Evolutionary conservation across 2,888 invertebrate genomes (phyloP).

Genomic region (Cephus runcator): DNA sequence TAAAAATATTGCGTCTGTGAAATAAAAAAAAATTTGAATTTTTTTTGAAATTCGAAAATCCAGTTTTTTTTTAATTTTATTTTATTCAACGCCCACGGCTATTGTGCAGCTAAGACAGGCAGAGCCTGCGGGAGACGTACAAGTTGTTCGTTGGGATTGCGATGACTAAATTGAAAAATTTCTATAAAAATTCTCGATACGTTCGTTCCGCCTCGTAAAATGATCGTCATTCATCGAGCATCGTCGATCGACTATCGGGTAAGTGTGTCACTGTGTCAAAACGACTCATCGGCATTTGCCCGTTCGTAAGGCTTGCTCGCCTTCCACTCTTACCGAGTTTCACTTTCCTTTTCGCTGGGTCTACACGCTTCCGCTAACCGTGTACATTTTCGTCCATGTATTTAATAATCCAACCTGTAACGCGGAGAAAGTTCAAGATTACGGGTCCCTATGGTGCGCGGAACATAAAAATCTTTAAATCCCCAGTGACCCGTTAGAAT

Average conservation of each 20-base stretch:
- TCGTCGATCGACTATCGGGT: background rate
- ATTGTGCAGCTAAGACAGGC: too few relatives aligned
- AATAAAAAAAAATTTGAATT: background rate
- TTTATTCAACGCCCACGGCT: too few relatives aligned
- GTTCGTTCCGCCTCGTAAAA: background rate
- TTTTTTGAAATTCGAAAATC: too few relatives aligned
- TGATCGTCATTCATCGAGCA: background rate
- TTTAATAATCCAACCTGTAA: background rate
- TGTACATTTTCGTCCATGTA: slow-evolving; percentile 2
- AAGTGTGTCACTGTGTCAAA: slow-evolving; percentile 21
- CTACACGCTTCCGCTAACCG: slow-evolving; percentile 4
- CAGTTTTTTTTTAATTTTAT: too few relatives aligned
- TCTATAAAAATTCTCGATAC: background rate
- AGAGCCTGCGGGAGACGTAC: background rate
- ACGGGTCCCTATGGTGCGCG: background rate
- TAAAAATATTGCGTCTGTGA: background rate
- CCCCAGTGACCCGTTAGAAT: background rate
- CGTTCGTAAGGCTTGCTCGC: slow-evolving; percentile 11
- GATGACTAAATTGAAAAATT: background rate
- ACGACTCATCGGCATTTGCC: slow-evolving; percentile 16
- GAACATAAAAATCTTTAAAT: background rate
- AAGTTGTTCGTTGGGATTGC: background rate
- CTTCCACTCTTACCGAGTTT: slow-evolving; percentile 17
- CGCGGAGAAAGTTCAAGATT: slow-evolving; percentile 9
- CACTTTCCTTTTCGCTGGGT: slow-evolving; percentile 21